These are phyloP conservation scores for Byasa hedistus DNA, from an alignment of 2,888 invertebrate species.

Conservation along the genomic window DNA sequence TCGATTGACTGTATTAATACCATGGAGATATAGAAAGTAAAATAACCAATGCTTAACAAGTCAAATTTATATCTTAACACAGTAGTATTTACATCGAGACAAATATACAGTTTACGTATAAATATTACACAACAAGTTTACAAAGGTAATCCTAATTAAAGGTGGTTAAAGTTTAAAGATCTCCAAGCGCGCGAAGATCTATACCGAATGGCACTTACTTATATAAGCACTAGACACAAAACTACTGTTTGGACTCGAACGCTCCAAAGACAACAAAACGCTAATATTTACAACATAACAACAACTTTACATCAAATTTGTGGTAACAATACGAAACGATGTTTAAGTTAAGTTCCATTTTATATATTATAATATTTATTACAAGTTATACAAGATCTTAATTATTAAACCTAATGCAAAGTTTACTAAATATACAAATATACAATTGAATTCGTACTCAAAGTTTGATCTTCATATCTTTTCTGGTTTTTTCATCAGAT, in stretches of 20 bases:
- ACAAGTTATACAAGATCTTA: too few relatives aligned
- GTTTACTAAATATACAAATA: too few relatives aligned
- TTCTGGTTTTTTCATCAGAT: too few relatives aligned
- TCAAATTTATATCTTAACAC: slow-evolving; percentile 1
- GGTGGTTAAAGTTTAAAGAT: slow-evolving; percentile 32
- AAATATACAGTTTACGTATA: slow-evolving; percentile 21
- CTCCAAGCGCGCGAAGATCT: slow-evolving; percentile 10
- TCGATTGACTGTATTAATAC: too few relatives aligned
- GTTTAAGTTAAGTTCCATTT: background rate
- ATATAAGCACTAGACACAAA: slow-evolving; percentile 22
- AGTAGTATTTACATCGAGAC: background rate
- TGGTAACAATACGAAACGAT: slow-evolving; percentile 18
- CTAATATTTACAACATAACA: slow-evolving; percentile 1
- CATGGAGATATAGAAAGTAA: background rate
- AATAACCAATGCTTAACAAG: background rate
- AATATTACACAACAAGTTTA: slow-evolving; percentile 27
- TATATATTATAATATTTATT: background rate
- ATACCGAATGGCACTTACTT: slow-evolving; percentile 29
- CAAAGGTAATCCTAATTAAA: slow-evolving; percentile 25
- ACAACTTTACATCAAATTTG: slow-evolving; percentile 5
- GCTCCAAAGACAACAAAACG: slow-evolving; percentile 18
- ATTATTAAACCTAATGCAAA: too few relatives aligned
- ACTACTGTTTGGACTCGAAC: slow-evolving; percentile 22
- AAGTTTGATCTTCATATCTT: too few relatives aligned
- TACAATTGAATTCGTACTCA: too few relatives aligned